Evolutionary conservation across 2,113 vertebrate genomes (phyloP).

Genomic region (Ifrita kowaldi): DNA sequence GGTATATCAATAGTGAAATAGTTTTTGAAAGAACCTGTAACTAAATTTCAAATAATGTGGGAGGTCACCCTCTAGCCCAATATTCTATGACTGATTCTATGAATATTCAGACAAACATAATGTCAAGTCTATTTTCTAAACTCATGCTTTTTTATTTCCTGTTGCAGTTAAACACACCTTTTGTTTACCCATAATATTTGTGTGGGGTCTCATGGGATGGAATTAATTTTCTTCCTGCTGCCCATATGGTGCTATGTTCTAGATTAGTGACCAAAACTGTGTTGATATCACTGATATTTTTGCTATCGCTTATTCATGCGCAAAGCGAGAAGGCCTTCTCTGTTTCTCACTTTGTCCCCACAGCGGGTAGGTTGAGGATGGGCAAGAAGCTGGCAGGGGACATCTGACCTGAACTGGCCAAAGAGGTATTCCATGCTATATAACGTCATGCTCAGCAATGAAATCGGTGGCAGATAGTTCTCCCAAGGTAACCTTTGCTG

Average conservation of each 20-base stretch:
- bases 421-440: not conserved
- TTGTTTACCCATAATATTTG: not conserved
- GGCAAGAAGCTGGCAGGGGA: not conserved
- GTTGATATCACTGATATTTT: accelerated
- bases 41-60: not conserved
- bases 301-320: not conserved
- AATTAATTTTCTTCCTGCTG: not conserved
- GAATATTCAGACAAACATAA: not conserved
- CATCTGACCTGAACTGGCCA: not conserved
- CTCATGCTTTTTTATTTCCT: not conserved
- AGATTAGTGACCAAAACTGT: not conserved
- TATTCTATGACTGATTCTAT: not conserved
- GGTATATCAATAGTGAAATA: not conserved
- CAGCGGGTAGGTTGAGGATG: not conserved
- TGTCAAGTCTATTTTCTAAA: not conserved
- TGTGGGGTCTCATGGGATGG: not conserved
- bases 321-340: accelerated
- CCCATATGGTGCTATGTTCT: not conserved
- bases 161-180: not conserved
- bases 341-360: not conserved
- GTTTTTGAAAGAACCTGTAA: not conserved
- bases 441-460: not conserved
- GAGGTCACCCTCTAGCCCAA: not conserved
- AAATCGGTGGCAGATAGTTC: not conserved
- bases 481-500: not conserved